Evolutionary conservation across 2,888 invertebrate genomes (phyloP).

Genomic region (Agonopterix subpropinquella): DNA sequence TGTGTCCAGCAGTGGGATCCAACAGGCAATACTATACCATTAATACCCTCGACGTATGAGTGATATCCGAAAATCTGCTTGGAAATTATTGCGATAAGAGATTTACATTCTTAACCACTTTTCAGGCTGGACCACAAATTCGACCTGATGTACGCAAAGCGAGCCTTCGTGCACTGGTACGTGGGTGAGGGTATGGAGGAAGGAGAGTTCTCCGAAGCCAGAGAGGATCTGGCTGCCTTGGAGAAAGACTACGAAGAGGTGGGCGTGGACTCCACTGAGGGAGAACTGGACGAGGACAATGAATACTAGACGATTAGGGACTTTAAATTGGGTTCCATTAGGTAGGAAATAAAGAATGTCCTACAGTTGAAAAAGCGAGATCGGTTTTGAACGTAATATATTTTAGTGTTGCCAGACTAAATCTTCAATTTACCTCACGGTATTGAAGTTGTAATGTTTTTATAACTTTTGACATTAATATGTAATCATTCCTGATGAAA

Average conservation of each 20-base stretch:
- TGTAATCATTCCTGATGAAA: background rate
- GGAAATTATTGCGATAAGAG: no score
- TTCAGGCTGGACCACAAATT: slow-evolving; percentile 93
- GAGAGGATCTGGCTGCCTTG: slow-evolving; percentile 88
- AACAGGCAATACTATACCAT: no score
- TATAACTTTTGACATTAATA: background rate
- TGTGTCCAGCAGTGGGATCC: no score
- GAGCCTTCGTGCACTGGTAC: slow-evolving; percentile 98
- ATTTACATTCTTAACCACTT: slow-evolving; percentile 1
- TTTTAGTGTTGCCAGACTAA: background rate
- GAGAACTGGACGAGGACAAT: slow-evolving; percentile 80
- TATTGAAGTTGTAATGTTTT: background rate
- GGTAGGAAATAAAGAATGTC: background rate
- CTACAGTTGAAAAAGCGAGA: background rate
- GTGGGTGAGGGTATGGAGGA: slow-evolving; percentile 93
- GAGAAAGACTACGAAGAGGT: slow-evolving; percentile 89
- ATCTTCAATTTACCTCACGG: background rate
- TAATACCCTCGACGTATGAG: no score
- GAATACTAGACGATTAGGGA: slow-evolving; percentile 72
- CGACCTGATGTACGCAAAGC: slow-evolving; percentile 96
- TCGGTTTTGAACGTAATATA: background rate
- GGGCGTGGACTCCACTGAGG: slow-evolving; percentile 83
- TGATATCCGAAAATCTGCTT: no score
- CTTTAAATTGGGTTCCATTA: background rate
- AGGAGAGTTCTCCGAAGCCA: slow-evolving; percentile 90